phyloP scores from a whole-genome alignment of 2,888 invertebrate genomes.

The Ormyrus pomaceus region DNA sequence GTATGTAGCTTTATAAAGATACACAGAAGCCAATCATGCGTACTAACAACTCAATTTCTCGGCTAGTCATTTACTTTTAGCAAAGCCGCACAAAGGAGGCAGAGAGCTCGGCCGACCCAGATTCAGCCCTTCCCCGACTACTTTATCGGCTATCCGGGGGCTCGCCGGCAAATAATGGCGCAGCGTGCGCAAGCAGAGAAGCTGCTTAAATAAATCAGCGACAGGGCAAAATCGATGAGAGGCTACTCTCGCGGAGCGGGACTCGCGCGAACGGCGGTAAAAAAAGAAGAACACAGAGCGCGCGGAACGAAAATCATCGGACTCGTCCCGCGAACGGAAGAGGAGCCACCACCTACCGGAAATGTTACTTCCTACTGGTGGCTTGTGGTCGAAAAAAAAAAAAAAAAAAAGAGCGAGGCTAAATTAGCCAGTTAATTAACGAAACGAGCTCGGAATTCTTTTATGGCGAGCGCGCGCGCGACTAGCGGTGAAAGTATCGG shows the following conservation, averaged over 20 bases:
- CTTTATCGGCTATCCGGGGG: too few relatives aligned
- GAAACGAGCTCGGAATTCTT: conserved; percentile 47
- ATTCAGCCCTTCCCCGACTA: too few relatives aligned
- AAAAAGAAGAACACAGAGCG: not conserved
- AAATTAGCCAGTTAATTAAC: conserved; percentile 51
- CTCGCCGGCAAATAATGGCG: too few relatives aligned
- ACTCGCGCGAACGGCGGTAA: too few relatives aligned
- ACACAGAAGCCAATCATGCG: too few relatives aligned
- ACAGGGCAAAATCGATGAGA: conserved; percentile 25
- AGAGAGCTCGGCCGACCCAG: too few relatives aligned
- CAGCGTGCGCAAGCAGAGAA: too few relatives aligned
- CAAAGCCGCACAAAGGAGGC: too few relatives aligned
- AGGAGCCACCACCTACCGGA: conserved; percentile 51
- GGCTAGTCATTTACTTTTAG: too few relatives aligned
- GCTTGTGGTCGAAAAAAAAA: conserved; percentile 40
- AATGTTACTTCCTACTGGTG: conserved; percentile 51
- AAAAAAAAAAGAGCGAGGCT: conserved; percentile 24
- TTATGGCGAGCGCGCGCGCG: conserved; percentile 1
- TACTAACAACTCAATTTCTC: too few relatives aligned
- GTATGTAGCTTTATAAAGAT: too few relatives aligned
- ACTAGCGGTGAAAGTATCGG: conserved; percentile 11
- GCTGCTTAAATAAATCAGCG: conserved; percentile 36
- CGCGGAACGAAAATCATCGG: conserved; percentile 35
- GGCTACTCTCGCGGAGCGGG: too few relatives aligned
- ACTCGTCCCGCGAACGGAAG: conserved; percentile 19